These are phyloP conservation scores for Diadophis punctatus DNA, from an alignment of 2,113 vertebrate genomes.

Conservation along the genomic window DNA sequence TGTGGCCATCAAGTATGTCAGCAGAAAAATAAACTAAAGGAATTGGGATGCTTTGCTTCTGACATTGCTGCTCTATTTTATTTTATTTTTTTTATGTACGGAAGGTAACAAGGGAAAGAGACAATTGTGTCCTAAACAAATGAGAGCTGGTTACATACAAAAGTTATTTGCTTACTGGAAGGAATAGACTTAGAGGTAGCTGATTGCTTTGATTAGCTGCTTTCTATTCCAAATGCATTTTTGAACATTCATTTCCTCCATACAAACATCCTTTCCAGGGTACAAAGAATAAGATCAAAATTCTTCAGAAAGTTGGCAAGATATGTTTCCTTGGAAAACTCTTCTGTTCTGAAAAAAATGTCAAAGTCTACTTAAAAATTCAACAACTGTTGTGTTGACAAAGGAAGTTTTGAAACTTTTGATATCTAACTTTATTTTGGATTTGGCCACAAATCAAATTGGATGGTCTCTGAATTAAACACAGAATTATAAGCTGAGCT, in stretches of 20 bases:
- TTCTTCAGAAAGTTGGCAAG: not conserved
- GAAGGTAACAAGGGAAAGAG: not conserved
- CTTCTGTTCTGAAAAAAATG: not conserved
- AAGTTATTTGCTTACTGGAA: constrained; percentile 2
- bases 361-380: not conserved
- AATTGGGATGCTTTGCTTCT: not conserved
- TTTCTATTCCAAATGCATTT: not conserved
- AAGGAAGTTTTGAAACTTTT: not conserved
- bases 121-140: constrained; percentile 9
- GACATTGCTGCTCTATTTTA: not conserved
- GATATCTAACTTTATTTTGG: not conserved
- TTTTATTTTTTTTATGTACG: constrained; percentile 1
- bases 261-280: not conserved
- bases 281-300: not conserved
- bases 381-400: not conserved
- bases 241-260: not conserved
- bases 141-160: not conserved
- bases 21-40: constrained; percentile 38
- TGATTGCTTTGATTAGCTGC: not conserved
- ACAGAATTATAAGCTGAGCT: not conserved
- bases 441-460: not conserved
- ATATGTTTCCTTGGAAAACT: not conserved
- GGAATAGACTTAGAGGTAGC: not conserved
- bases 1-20: constrained; percentile 28
- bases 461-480: not conserved